These are phyloP conservation scores for Vandiemenella viatica DNA, from an alignment of 2,888 invertebrate species.

Conservation along the genomic window DNA sequence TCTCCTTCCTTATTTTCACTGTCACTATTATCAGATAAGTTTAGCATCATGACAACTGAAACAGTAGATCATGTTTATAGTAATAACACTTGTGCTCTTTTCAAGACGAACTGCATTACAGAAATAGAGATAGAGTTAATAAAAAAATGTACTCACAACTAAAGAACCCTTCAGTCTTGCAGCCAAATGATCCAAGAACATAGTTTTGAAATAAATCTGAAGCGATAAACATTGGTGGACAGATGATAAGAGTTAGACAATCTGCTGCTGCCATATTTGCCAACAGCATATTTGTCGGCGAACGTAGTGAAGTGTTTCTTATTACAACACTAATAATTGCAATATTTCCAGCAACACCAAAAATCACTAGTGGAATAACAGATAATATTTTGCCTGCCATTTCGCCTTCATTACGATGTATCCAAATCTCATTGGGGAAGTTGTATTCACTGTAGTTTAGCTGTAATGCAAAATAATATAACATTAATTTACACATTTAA, in stretches of 20 bases:
- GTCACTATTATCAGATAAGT: too few species aligned
- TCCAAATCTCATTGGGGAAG: conserved; percentile 48
- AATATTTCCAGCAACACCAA: conserved; percentile 51
- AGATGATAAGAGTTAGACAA: conserved; percentile 45
- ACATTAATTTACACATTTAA: too few species aligned
- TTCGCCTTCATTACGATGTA: conserved; percentile 40
- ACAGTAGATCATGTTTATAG: too few species aligned
- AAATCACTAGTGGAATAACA: conserved; percentile 42
- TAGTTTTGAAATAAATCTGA: conserved; percentile 67
- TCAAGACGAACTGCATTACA: too few species aligned
- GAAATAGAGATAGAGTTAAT: conserved; percentile 5
- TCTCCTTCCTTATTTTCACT: too few species aligned
- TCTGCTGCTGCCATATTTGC: conserved; percentile 62
- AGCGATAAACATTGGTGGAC: conserved; percentile 61
- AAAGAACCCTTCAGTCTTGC: conserved; percentile 59
- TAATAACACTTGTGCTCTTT: too few species aligned
- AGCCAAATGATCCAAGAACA: conserved; percentile 54
- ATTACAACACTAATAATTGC: conserved; percentile 46
- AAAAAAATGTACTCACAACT: conserved; percentile 42
- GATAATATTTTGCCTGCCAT: conserved; percentile 42
- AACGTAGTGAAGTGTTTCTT: conserved; percentile 45
- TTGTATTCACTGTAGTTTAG: conserved; percentile 2
- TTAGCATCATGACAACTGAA: too few species aligned
- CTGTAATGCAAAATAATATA: neutral
- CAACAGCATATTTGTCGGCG: conserved; percentile 55